Evolutionary conservation across 2,797 vertebrate species (phyloP), one percentile per base, ranked within the genome.

Genomic region (Lophura swinhoii): DNA sequence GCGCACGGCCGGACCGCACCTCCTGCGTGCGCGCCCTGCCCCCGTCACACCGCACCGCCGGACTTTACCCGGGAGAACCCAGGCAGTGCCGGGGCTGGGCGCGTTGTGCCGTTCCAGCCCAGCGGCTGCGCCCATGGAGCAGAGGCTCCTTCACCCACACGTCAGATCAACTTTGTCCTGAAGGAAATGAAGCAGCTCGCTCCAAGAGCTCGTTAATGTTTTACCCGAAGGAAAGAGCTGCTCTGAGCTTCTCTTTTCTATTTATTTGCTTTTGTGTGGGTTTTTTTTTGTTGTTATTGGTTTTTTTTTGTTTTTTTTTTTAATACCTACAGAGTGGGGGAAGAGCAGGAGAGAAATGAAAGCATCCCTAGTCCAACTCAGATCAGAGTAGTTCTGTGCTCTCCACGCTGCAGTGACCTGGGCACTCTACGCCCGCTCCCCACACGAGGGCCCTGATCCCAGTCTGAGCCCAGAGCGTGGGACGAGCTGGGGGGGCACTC

Each of bases 91-190:
- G 2, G 56, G 44, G 55, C 15, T 35, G 26, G 28, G 58, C 12
- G 80, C 72, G 66, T 74, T 55, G n/a, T 23, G 60, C 64, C 46
- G 59, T 66, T 78, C 22, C 35, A 56, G 43, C 41, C 63, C 56
- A 90, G 56, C 20, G 88, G 72, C 51, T 80, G 87, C 82, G 67
- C 24, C 64, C 66, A 53, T 76, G 90, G 90, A 79, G 43, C 68
- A 85, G 85, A 79, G 22, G 9, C 46, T 83, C 39, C 63, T 94
- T 76, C 49, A 13, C 43, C 64, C 70, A 2, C 1, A 64, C 60
- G 92, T 96, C 88, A 90, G 71, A 80, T 79, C 67, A 95, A 93
- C 93, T 95, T 96, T 95, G 96, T 95, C 87, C 92, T 69, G 88
- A 71, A 96, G 87, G 56, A 93, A 75, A 56, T 48, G 93, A 90